These are phyloP conservation scores for Pollenia griseotomentosa DNA, from an alignment of 2,888 invertebrate species.

Conservation along the genomic window DNA sequence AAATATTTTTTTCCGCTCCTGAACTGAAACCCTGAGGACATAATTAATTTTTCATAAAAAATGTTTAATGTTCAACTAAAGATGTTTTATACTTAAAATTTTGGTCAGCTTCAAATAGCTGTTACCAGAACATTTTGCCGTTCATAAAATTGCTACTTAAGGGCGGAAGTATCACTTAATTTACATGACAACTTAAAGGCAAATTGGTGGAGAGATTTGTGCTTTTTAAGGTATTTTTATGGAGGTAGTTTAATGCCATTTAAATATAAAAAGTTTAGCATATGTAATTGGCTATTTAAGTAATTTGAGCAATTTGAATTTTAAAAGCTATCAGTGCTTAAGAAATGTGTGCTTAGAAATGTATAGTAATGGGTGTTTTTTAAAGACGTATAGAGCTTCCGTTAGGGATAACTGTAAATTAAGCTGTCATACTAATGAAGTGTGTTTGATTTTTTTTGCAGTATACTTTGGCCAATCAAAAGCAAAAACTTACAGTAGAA, in stretches of 20 bases:
- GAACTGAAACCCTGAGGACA: constrained; percentile 80
- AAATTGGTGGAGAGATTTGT: background rate
- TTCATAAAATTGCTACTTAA: constrained; percentile 22
- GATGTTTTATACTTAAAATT: constrained; percentile 13
- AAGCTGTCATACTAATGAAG: no score
- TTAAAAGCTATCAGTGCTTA: constrained; percentile 10
- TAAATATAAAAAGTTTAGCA: constrained; percentile 22
- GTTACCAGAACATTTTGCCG: background rate
- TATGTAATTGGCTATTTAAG: constrained; percentile 35
- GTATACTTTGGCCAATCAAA: no score
- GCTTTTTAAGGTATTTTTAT: constrained; percentile 10
- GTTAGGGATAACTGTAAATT: no score
- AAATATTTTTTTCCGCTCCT: constrained; percentile 4
- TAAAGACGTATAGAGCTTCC: no score
- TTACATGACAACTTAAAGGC: constrained; percentile 56
- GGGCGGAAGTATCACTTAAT: constrained; percentile 64
- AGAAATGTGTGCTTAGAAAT: constrained; percentile 30
- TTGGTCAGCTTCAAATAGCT: constrained; percentile 32
- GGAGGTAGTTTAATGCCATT: background rate
- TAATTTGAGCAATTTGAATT: constrained; percentile 10
- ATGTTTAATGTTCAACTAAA: constrained; percentile 8
- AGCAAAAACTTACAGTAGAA: no score
- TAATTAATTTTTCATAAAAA: constrained; percentile 83
- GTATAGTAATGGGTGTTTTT: no score
- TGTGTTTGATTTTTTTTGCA: no score